Base-by-base conservation (phyloP, 2,113 vertebrate genomes). In the Myotis brandtii region DNA sequence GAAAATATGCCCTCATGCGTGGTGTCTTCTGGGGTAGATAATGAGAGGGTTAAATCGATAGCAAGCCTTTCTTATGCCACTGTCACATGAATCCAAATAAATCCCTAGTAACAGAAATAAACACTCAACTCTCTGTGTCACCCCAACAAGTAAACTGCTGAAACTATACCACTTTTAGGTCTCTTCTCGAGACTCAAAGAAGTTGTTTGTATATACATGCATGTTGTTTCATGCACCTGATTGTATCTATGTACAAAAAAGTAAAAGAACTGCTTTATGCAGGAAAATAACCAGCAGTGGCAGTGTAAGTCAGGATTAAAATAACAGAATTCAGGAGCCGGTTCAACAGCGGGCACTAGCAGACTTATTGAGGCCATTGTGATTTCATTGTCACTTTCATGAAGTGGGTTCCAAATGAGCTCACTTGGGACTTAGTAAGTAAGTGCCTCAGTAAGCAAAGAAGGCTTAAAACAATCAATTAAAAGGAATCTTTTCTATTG, bases 341-440 rank as follows among this genome's bases (percentile, higher is more conserved):
- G 21, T 67, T 84, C 37, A 75, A 27, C 20, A 89, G n/a, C 25
- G 54, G 43, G 46, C 32, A 86, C 73, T 50, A 70, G 14, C 10
- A 27, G 66, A 56, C 62, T 96, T 75, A 37, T 21, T 86, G 87
- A 81, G 40, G 46, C 16, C 62, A 64, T 11, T 82, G 25, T 56
- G 73, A 34, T 67, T 89, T 66, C 43, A 62, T 83, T 95, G 69
- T 80, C 86, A 91, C 56, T 80, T 94, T 88, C 91, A 56, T 69
- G 86, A 93, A 89, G 90, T 88, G 64, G 21, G 46, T 81, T 92
- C 52, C 46, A 72, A 84, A 89, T 2, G 46, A n/a, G 43, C n/a
- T 82, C 30, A 56, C 56, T 52, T 1, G 37, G 18, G 62, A 94
- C 79, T 87, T 54, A 64, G 12, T n/a, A 56, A 56, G 25, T 54